Base-by-base conservation (phyloP, 2,888 invertebrate genomes). In the Meliscaeva auricollis region DNA sequence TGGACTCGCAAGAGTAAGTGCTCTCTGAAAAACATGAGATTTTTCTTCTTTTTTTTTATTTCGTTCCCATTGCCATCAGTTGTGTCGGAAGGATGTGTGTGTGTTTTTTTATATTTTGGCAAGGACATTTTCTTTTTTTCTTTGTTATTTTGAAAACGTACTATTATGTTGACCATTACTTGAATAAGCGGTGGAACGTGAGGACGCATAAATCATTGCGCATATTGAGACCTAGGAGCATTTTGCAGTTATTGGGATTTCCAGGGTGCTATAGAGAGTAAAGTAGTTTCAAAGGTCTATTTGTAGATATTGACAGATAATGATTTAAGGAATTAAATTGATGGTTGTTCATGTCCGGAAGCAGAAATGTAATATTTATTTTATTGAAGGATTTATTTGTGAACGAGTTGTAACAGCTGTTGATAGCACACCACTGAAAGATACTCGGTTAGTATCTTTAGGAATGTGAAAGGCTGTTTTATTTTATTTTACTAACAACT, bases 121-220 rank as follows among this genome's bases (percentile, higher is more conserved):
- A 77, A 60, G 62, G 50, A 58, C 56, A 26, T 26, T 48, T 35
- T 44, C 30, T 70, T 60, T 44, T 41, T 50, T 60, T 69, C 62
- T 35, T 56, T 32, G 7, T n/a, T 60, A 58, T 44, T 44, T 64
- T 64, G 30, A 13, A 38, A 38, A 35, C 48, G 17, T 41, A 26
- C 50, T 50, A 32, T 78, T 58, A 78, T 78, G 78, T 41, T 72
- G 54, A 56, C 56, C 50, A 66, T 79, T 73, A 68, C 41, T 32
- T 32, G 50, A 50, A 44, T 73, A 79, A 68, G 52, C 66, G 58
- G 30, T 52, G 50, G 50, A 46, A 79, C 66, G 68, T 73, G 72
- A 35, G 60, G 46, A 56, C 54, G 44, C 41, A 77, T 69, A 52
- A 69, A 62, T 50, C 58, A 32, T 30, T 46, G n/a, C 15, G 15